A percentile compares a stretch with the other conserved stretches of the same genome.
Evolutionary conservation across 1,140 invertebrate species (phyloP).

Genomic region (Pogonus chalceus): DNA sequence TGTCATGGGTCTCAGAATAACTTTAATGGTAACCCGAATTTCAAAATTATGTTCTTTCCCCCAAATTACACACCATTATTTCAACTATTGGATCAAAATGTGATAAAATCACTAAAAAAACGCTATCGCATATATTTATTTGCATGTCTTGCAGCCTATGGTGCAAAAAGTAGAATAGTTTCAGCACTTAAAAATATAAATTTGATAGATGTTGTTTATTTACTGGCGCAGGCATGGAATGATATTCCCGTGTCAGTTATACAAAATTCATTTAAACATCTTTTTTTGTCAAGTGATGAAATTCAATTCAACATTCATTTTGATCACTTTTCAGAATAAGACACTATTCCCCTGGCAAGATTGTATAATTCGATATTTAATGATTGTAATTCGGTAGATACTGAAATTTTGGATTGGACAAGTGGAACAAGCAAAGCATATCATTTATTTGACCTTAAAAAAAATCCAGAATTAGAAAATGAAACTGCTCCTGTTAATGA

Average conservation of each 20-base stretch:
- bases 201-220: neutral
- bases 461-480: no score
- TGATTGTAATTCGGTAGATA: neutral
- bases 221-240: no score
- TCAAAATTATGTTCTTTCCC: no score
- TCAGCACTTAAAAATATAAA: neutral
- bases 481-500: no score
- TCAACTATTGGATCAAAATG: conserved; percentile 11
- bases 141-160: conserved; percentile 14
- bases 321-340: neutral
- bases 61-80: no score
- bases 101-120: neutral
- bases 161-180: no score
- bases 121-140: conserved; percentile 5
- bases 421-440: neutral
- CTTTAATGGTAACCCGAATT: no score
- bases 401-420: neutral
- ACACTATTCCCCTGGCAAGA: neutral
- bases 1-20: no score
- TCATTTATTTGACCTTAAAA: neutral
- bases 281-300: neutral
- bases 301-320: neutral
- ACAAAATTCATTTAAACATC: neutral
- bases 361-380: neutral
- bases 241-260: no score